A percentile compares a stretch with the other conserved stretches of the same genome.
Conservation (phyloP, 2,113 vertebrate species). For the Neodon shergylaensis region DNA sequence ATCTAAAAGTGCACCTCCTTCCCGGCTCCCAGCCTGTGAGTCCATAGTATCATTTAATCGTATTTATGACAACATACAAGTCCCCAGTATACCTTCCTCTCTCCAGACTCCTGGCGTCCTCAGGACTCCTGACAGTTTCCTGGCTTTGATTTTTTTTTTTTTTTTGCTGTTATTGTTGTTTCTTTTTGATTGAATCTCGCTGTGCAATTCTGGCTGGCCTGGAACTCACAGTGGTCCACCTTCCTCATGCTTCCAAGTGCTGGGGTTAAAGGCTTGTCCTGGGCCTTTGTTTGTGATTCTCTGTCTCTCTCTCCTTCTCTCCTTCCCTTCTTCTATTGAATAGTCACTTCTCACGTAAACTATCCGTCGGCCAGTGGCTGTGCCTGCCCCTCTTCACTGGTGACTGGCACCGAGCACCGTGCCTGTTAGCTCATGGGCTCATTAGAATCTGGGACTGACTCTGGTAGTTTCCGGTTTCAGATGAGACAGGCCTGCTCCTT, state of each 20-base stretch:
- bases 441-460: neutral
- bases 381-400: no score
- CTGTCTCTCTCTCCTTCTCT: neutral
- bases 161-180: neutral
- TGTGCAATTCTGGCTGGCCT: neutral
- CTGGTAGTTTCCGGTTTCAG: neutral
- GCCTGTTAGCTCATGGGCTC: no score
- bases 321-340: neutral
- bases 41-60: conserved; percentile 17
- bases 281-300: neutral
- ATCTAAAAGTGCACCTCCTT: neutral
- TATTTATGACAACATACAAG: neutral
- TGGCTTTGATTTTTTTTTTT: neutral
- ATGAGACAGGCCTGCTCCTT: neutral
- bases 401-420: neutral
- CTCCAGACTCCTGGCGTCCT: neutral
- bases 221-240: neutral
- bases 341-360: neutral
- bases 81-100: neutral
- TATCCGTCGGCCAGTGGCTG: no score
- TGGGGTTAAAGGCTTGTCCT: neutral
- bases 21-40: neutral
- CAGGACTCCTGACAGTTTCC: neutral
- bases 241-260: neutral
- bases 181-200: neutral